A percentile compares a stretch with the other conserved stretches of the same genome.
Evolutionary conservation across 1,140 invertebrate genomes (phyloP).

Genomic region (Anagrus nilaparvatae): DNA sequence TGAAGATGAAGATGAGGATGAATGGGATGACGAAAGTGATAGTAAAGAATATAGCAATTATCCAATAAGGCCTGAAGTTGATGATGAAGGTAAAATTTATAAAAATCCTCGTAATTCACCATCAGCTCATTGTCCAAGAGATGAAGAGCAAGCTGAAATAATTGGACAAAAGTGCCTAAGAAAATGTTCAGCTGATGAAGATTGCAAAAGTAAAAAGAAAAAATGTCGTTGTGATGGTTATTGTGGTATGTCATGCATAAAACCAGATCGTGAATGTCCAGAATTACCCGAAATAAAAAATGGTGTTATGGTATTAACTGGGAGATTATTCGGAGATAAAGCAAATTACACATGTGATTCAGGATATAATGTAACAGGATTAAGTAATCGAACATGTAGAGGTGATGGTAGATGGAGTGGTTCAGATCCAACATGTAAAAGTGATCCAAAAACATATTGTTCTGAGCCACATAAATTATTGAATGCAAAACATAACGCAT

Average conservation of each 20-base stretch:
- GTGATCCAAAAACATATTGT: constrained; percentile 79
- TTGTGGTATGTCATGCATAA: constrained; percentile 95
- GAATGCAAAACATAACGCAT: constrained; percentile 79
- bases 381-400: constrained; percentile 74
- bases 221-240: constrained; percentile 92
- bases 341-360: constrained; percentile 77
- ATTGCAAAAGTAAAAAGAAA: constrained; percentile 95
- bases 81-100: constrained; percentile 66
- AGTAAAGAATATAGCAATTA: constrained; percentile 47
- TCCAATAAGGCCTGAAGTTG: constrained; percentile 44
- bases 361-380: constrained; percentile 78
- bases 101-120: constrained; percentile 85
- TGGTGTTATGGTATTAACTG: constrained; percentile 60
- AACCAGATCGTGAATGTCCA: constrained; percentile 82
- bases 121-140: constrained; percentile 68
- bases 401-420: constrained; percentile 91
- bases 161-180: constrained; percentile 78
- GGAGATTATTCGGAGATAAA: constrained; percentile 66
- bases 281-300: constrained; percentile 59
- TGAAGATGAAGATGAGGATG: constrained; percentile 39
- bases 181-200: constrained; percentile 87
- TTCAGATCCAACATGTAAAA: constrained; percentile 74
- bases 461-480: constrained; percentile 75
- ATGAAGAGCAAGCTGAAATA: constrained; percentile 57
- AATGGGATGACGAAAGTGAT: constrained; percentile 53